phyloP scores from a whole-genome alignment of 1,140 invertebrate genomes.

The Eueides isabella region DNA sequence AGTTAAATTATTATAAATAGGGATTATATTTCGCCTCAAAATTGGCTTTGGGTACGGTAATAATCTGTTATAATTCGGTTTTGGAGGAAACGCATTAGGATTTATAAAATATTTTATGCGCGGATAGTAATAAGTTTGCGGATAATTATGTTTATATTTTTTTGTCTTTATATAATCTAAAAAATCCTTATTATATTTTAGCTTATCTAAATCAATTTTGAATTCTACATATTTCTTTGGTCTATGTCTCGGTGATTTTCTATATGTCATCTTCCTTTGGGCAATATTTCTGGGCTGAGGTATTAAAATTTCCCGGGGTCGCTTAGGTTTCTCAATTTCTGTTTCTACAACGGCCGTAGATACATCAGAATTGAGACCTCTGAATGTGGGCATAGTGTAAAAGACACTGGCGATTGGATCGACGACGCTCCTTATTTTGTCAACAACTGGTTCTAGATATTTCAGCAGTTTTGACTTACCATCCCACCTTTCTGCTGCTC shows the following conservation, averaged over 20 bases:
- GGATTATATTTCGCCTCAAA: slow-evolving; percentile 41
- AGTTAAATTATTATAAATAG: slow-evolving; percentile 39
- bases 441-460: slow-evolving; percentile 72
- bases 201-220: slow-evolving; percentile 68
- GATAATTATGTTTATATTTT: slow-evolving; percentile 76
- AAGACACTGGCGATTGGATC: slow-evolving; percentile 70
- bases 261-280: slow-evolving; percentile 65
- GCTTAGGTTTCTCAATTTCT: slow-evolving; percentile 55
- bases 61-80: slow-evolving; percentile 61
- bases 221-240: slow-evolving; percentile 73
- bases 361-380: slow-evolving; percentile 65
- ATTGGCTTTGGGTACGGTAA: slow-evolving; percentile 53
- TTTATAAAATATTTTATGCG: slow-evolving; percentile 69
- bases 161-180: slow-evolving; percentile 73
- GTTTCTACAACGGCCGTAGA: slow-evolving; percentile 54
- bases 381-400: slow-evolving; percentile 71
- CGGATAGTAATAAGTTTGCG: slow-evolving; percentile 72
- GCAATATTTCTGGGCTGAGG: slow-evolving; percentile 72
- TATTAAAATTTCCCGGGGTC: slow-evolving; percentile 63
- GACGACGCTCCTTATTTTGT: slow-evolving; percentile 62
- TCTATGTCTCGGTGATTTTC: slow-evolving; percentile 54
- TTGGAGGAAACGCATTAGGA: slow-evolving; percentile 52
- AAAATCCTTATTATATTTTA: slow-evolving; percentile 74
- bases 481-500: slow-evolving; percentile 79
- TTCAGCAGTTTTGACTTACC: slow-evolving; percentile 77